These are phyloP conservation scores for Staurois parvus DNA, from an alignment of 2,797 vertebrate genomes.

Conservation along the genomic window DNA sequence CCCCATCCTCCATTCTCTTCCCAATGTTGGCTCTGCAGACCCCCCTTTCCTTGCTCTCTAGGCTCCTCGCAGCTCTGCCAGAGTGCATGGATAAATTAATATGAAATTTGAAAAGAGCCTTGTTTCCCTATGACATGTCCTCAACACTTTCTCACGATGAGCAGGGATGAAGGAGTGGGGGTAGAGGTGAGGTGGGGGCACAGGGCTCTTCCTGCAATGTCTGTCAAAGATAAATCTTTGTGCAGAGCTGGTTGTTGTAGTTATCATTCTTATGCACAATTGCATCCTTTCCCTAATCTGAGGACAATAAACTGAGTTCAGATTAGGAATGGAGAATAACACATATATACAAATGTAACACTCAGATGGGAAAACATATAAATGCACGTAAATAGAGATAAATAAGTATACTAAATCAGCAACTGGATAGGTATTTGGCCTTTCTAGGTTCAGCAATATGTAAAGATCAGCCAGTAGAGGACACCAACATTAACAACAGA, in stretches of 20 bases:
- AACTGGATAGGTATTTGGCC: neutral
- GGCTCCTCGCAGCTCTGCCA: constrained; percentile 49
- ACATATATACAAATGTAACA: too few relatives aligned
- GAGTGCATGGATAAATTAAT: constrained; percentile 62
- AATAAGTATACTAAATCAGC: neutral
- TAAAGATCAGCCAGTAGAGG: neutral
- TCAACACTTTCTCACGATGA: constrained; percentile 59
- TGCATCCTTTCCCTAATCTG: neutral
- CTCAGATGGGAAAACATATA: neutral
- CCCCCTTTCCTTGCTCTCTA: constrained; percentile 23
- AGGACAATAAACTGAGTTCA: neutral
- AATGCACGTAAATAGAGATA: neutral
- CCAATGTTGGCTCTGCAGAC: constrained; percentile 33
- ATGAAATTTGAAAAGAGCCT: constrained; percentile 63
- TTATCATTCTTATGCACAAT: constrained; percentile 17
- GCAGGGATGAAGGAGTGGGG: constrained; percentile 28
- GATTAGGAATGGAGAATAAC: neutral
- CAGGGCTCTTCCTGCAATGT: constrained; percentile 14
- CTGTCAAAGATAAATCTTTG: constrained; percentile 38
- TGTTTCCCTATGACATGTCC: constrained; percentile 59
- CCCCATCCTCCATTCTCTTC: constrained; percentile 55
- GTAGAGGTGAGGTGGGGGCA: constrained; percentile 49
- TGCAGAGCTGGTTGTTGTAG: constrained; percentile 9
- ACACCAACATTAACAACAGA: neutral
- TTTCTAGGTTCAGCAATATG: neutral